Evolutionary conservation across 1,140 invertebrate species (phyloP).

Genomic region (Ectropis grisescens): DNA sequence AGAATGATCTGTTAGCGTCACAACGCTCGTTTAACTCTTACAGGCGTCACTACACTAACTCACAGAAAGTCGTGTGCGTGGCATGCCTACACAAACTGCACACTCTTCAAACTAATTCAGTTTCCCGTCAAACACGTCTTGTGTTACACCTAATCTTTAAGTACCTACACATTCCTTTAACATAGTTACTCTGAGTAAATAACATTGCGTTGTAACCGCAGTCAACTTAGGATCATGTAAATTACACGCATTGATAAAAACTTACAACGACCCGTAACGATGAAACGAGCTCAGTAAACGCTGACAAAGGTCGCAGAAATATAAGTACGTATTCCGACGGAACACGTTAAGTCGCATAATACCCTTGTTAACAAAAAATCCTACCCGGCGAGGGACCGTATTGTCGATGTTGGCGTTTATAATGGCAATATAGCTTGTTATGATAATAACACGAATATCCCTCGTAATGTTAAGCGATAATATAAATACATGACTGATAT

Average conservation of each 20-base stretch:
- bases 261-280: conserved; percentile 4
- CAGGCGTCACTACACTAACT: conserved; percentile 6
- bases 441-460: neutral
- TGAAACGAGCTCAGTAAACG: conserved; percentile 9
- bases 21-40: conserved; percentile 12
- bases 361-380: conserved; percentile 20
- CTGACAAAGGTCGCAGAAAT: conserved; percentile 17
- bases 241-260: conserved; percentile 8
- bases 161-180: neutral
- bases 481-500: neutral
- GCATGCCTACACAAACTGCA: conserved; percentile 6
- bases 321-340: conserved; percentile 11
- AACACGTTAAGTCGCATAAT: conserved; percentile 16
- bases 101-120: too few species aligned
- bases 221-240: conserved; percentile 8
- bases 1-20: too few species aligned
- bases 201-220: neutral
- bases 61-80: conserved; percentile 13
- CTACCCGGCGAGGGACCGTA: conserved; percentile 8
- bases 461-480: neutral
- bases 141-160: neutral
- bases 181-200: neutral
- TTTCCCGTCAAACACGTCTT: neutral
- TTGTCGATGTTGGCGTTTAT: conserved; percentile 14
- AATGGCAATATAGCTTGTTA: conserved; percentile 12